Conservation (phyloP, 2,888 invertebrate species). For the Dasysyrphus tricinctus region DNA sequence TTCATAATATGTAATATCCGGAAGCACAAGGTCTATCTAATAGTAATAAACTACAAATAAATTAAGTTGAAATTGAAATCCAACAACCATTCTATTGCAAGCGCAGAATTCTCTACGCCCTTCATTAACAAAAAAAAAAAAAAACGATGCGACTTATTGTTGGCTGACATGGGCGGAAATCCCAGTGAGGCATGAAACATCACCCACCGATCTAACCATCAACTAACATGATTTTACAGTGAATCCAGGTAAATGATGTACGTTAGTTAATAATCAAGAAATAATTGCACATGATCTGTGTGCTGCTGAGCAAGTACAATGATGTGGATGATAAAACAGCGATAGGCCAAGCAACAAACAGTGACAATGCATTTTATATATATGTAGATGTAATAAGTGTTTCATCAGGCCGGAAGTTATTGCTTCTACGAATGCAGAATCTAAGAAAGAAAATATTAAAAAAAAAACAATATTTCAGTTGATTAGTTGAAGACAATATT, state of each 20-base stretch:
- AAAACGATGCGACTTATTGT: slow-evolving; percentile 32
- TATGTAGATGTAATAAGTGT: not conserved
- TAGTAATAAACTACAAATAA: slow-evolving; percentile 10
- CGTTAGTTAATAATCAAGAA: slow-evolving; percentile 70
- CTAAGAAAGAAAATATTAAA: not conserved
- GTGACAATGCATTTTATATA: slow-evolving; percentile 39
- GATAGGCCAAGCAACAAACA: slow-evolving; percentile 4
- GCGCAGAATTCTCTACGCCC: slow-evolving; percentile 14
- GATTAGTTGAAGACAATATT: not conserved
- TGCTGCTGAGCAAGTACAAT: slow-evolving; percentile 36
- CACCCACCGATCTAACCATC: slow-evolving; percentile 63
- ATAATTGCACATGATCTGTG: slow-evolving; percentile 63
- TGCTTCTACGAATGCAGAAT: not conserved
- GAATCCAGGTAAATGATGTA: slow-evolving; percentile 51
- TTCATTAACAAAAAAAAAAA: not conserved
- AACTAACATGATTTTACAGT: slow-evolving; percentile 46
- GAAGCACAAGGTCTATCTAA: slow-evolving; percentile 24
- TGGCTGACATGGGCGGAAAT: slow-evolving; percentile 57
- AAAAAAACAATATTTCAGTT: not conserved
- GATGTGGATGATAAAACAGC: slow-evolving; percentile 39
- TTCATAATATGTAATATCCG: not conserved
- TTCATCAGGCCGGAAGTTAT: slow-evolving; percentile 31
- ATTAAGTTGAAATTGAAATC: slow-evolving; percentile 5
- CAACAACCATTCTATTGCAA: slow-evolving; percentile 25
- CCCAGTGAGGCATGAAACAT: slow-evolving; percentile 69